Base-by-base conservation (phyloP, 2,113 vertebrate species). In the Hystrix brachyura region DNA sequence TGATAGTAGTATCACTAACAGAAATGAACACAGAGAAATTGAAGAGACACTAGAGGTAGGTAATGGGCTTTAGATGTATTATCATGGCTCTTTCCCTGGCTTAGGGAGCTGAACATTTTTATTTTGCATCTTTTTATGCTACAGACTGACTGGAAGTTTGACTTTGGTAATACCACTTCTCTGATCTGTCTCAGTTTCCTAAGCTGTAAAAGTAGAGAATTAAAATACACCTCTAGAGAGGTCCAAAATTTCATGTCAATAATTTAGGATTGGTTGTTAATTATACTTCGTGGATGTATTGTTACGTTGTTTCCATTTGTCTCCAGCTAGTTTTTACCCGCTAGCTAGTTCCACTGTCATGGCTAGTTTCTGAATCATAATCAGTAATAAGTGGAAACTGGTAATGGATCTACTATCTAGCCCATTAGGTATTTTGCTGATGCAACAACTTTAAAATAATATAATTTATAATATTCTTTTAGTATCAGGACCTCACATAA, bases 371-470 rank as follows among this genome's bases (percentile, higher is more conserved):
- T 57, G 23, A 97, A 93, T 94, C 59, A 32, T 96, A 96, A 92
- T 96, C 94, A 95, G 65, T 95, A 96, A 43, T 13, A 85, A 87
- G 34, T 57, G n/a, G 78, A 95, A 95, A 94, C 55, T 94, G 92
- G n/a, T 92, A 97, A 92, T 82, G 91, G 96, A 97, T 34, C n/a
- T 74, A 82, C 55, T 67, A 57, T 62, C 38, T 3, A 94, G 38
- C 8, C 65, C 67, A 80, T 71, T 88, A 71, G 51, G 19, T 92
- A 60, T 71, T 94, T 96, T 78, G 84, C 0, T 83, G 21, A 79
- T 95, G 29, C 60, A 94, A n/a, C 15, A 64, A 9, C 55, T 96
- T 90, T 64, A 25, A 96, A 94, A 71, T 87, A 76, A 60, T 72
- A 43, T 78, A 25, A 85, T 86, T 94, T 88, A 82, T 65, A 57